Conservation (phyloP, 2,113 vertebrate species). For the Labeo catla region DNA sequence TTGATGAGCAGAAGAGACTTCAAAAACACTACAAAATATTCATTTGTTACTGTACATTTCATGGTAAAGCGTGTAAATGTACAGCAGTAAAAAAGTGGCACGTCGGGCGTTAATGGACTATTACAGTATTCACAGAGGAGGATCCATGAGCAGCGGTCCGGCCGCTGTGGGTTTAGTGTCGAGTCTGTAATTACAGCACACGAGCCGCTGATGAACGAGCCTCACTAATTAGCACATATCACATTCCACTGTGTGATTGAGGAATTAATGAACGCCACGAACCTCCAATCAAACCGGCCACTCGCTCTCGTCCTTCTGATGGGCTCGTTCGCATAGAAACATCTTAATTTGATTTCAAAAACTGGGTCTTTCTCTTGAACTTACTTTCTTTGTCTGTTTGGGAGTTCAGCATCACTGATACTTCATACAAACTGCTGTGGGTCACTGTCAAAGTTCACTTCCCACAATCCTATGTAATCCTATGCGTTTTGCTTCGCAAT, state of each 20-base stretch:
- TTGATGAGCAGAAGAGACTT: not conserved
- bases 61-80: not conserved
- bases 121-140: not conserved
- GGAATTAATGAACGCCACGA: conserved; percentile 79
- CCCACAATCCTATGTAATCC: not conserved
- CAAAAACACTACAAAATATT: not conserved
- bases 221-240: conserved; percentile 84
- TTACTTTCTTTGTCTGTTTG: too few species aligned
- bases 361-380: too few species aligned
- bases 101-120: not conserved
- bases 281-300: conserved; percentile 64
- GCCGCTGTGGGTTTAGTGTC: not conserved
- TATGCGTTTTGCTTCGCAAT: not conserved
- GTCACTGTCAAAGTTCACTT: not conserved
- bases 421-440: not conserved
- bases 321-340: too few species aligned
- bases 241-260: conserved; percentile 78
- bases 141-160: not conserved
- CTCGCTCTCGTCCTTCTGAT: conserved; percentile 43
- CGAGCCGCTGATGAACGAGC: conserved; percentile 75
- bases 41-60: not conserved
- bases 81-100: not conserved
- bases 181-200: conserved; percentile 81
- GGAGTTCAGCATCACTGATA: too few species aligned
- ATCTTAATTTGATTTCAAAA: too few species aligned